These are phyloP conservation scores for Drosophila colorata DNA, from an alignment of 2,888 invertebrate genomes.

Conservation along the genomic window DNA sequence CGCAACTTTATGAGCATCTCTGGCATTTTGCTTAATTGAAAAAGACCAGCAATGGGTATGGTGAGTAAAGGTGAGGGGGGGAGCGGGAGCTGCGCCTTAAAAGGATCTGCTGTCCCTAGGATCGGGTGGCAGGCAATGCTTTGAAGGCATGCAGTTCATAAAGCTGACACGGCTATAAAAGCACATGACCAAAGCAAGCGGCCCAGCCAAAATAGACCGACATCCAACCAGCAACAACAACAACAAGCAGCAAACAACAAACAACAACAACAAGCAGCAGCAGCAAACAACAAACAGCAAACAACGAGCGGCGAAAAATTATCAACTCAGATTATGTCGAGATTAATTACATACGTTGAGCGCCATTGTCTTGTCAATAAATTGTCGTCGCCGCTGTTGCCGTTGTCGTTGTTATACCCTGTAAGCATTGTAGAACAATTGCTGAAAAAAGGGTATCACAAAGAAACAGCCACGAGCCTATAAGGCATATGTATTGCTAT, in stretches of 20 bases:
- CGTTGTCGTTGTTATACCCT: slow-evolving; percentile 38
- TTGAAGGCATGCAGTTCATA: slow-evolving; percentile 72
- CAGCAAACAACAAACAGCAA: slow-evolving; percentile 58
- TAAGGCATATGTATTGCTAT: not conserved
- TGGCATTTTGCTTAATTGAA: slow-evolving; percentile 78
- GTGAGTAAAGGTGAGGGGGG: not conserved
- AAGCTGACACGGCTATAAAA: slow-evolving; percentile 76
- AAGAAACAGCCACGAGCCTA: not conserved
- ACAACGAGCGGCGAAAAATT: slow-evolving; percentile 76
- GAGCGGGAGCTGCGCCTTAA: slow-evolving; percentile 57
- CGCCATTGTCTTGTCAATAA: slow-evolving; percentile 85
- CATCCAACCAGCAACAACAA: slow-evolving; percentile 28
- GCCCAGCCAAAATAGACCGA: slow-evolving; percentile 62
- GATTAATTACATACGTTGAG: slow-evolving; percentile 84
- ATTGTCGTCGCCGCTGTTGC: slow-evolving; percentile 65
- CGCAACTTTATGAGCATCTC: slow-evolving; percentile 69
- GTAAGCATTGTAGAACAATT: not conserved
- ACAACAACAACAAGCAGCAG: slow-evolving; percentile 33
- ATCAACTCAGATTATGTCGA: slow-evolving; percentile 85
- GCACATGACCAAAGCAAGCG: slow-evolving; percentile 72
- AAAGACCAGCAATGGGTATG: slow-evolving; percentile 58
- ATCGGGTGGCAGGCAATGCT: slow-evolving; percentile 24
- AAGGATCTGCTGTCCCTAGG: slow-evolving; percentile 71
- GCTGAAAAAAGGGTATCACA: not conserved
- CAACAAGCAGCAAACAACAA: slow-evolving; percentile 39